Conservation (phyloP, 2,888 invertebrate species). For the Ptilodon capucinus region DNA sequence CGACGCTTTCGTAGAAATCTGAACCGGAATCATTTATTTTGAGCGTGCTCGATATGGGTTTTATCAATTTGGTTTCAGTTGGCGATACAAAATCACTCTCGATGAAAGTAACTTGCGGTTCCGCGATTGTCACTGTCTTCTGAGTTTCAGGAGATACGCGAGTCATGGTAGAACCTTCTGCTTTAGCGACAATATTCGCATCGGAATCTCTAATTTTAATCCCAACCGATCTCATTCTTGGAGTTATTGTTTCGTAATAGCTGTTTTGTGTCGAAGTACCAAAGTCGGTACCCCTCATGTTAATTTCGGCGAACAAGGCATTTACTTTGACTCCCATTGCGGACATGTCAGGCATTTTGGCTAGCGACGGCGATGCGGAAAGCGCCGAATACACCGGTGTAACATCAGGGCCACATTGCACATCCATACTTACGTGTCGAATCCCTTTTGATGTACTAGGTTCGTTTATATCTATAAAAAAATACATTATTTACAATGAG, state of each 20-base stretch:
- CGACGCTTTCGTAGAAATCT: constrained; percentile 34
- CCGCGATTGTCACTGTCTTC: not conserved
- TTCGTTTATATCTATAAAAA: constrained; percentile 68
- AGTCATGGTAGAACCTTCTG: constrained; percentile 35
- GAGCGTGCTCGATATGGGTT: constrained; percentile 35
- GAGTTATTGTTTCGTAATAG: constrained; percentile 29
- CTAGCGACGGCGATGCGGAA: constrained; percentile 51
- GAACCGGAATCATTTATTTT: constrained; percentile 41
- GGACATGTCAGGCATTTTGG: constrained; percentile 43
- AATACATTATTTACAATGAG: constrained; percentile 1
- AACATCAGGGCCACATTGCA: constrained; percentile 69
- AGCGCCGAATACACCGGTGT: constrained; percentile 36
- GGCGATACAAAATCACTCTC: constrained; percentile 6
- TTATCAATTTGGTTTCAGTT: constrained; percentile 36
- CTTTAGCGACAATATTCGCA: constrained; percentile 13
- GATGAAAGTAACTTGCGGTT: constrained; percentile 4
- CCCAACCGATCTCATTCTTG: constrained; percentile 40
- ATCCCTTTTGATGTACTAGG: constrained; percentile 77
- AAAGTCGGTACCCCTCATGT: constrained; percentile 38
- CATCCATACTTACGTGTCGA: constrained; percentile 63
- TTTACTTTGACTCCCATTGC: constrained; percentile 50
- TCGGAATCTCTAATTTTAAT: constrained; percentile 56
- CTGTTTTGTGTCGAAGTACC: constrained; percentile 40
- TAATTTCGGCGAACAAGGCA: constrained; percentile 35
- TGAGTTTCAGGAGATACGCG: not conserved